Evolutionary conservation across 2,113 vertebrate genomes (phyloP).

Genomic region (Eolophus roseicapilla): DNA sequence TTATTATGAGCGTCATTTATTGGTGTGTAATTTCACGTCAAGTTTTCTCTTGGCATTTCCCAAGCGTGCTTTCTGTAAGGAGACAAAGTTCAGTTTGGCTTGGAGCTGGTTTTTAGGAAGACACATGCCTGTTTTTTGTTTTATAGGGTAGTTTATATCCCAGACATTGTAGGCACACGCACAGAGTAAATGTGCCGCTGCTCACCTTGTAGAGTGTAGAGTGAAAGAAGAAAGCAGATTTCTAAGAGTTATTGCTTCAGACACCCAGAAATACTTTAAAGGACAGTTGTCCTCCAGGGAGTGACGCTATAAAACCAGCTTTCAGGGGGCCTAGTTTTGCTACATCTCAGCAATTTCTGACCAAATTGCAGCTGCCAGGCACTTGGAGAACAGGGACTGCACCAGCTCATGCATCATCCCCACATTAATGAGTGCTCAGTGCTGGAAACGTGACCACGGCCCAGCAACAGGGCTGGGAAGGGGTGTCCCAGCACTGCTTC

Average conservation of each 20-base stretch:
- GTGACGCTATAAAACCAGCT: background rate
- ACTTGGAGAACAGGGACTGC: background rate
- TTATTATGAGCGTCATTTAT: background rate
- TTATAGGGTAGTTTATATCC: slow-evolving; percentile 22
- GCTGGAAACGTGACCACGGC: background rate
- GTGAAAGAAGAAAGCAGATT: background rate
- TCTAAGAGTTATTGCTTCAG: background rate
- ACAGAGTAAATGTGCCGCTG: background rate
- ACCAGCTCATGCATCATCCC: background rate
- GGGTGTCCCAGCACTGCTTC: background rate
- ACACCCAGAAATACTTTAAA: background rate
- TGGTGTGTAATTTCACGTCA: background rate
- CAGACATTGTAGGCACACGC: background rate
- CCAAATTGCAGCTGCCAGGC: background rate
- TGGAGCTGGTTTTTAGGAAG: background rate
- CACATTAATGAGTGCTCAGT: background rate
- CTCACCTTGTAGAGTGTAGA: background rate
- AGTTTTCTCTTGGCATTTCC: slow-evolving; percentile 12
- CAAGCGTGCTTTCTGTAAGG: background rate
- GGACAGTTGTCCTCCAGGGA: slow-evolving; percentile 23
- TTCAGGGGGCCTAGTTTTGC: background rate
- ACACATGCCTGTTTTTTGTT: background rate
- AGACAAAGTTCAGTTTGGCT: slow-evolving; percentile 2
- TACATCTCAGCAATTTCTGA: slow-evolving; percentile 5
- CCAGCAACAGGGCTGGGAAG: background rate